A percentile compares a stretch with the other conserved stretches of the same genome.
These are phyloP conservation scores for Etheostoma nigrum DNA, from an alignment of 2,797 vertebrate genomes.

Conservation along the genomic window DNA sequence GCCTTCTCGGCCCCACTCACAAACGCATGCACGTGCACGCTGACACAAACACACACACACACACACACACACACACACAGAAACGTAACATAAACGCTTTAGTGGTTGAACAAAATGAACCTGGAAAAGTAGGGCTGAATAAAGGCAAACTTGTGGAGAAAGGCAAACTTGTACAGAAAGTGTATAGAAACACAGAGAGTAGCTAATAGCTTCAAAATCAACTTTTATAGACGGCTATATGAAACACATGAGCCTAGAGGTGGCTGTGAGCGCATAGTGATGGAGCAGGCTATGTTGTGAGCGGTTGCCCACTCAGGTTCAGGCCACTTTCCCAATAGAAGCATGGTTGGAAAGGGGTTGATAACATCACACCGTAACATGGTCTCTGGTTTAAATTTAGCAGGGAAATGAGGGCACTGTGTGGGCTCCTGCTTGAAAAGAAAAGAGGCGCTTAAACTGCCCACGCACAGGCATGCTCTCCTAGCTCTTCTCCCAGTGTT, in stretches of 20 bases:
- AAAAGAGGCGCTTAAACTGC: conserved; percentile 76
- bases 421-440: conserved; percentile 79
- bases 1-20: conserved; percentile 25
- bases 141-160: conserved; percentile 56
- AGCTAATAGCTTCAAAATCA: conserved; percentile 53
- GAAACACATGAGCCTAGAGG: conserved; percentile 40
- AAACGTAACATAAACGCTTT: conserved; percentile 64
- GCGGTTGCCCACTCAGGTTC: conserved; percentile 67
- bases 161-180: conserved; percentile 54
- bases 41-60: conserved; percentile 22
- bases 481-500: conserved; percentile 64
- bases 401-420: conserved; percentile 79
- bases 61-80: conserved; percentile 5
- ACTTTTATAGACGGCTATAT: conserved; percentile 18
- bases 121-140: conserved; percentile 68
- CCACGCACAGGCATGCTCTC: conserved; percentile 72
- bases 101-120: conserved; percentile 79
- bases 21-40: neutral
- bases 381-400: conserved; percentile 83
- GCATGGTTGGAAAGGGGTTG: conserved; percentile 63
- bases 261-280: conserved; percentile 29
- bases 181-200: conserved; percentile 25
- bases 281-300: conserved; percentile 39
- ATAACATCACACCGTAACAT: conserved; percentile 70
- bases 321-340: conserved; percentile 60